A percentile compares a stretch with the other conserved stretches of the same genome.
These are phyloP conservation scores for Monopterus albus DNA, from an alignment of 2,113 vertebrate species.

Conservation along the genomic window DNA sequence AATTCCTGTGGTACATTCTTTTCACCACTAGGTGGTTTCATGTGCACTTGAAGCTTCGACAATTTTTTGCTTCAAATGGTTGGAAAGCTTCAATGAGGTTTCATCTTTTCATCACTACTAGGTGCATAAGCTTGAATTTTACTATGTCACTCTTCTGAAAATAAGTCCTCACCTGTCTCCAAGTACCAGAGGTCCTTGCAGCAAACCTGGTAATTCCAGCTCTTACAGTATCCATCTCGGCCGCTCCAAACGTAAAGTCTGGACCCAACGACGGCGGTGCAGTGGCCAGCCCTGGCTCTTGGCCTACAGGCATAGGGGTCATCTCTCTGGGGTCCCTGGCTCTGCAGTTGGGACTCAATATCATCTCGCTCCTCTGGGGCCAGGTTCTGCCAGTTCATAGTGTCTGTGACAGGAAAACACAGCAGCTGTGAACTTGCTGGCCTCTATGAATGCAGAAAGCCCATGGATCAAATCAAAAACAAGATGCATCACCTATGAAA, in stretches of 20 bases:
- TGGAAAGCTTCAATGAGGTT: too few relatives aligned
- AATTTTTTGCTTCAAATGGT: too few relatives aligned
- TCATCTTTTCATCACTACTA: too few relatives aligned
- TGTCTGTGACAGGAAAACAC: conserved; percentile 80
- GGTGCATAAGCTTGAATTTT: fast-evolving
- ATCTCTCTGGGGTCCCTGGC: conserved; percentile 84
- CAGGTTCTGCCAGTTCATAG: conserved; percentile 87
- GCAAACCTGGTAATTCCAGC: conserved; percentile 96
- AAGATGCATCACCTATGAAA: background rate
- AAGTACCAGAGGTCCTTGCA: conserved; percentile 99
- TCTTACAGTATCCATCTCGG: conserved; percentile 94
- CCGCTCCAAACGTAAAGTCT: conserved; percentile 98
- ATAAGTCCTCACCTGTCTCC: conserved; percentile 90
- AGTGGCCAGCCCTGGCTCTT: conserved; percentile 93
- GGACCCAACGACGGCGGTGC: conserved; percentile 88
- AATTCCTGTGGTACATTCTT: too few relatives aligned
- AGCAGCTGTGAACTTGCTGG: background rate
- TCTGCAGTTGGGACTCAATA: conserved; percentile 73
- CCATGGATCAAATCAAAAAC: background rate
- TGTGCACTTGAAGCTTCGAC: too few relatives aligned
- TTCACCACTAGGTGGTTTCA: too few relatives aligned
- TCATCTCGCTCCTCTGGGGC: conserved; percentile 86
- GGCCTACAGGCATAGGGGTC: conserved; percentile 86
- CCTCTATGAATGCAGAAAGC: too few relatives aligned
- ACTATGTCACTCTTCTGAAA: background rate